Percentiles rank a stretch among this genome's conserved stretches.
phyloP scores from a whole-genome alignment of 2,797 vertebrate genomes.

The Paedocypris micromegethes region DNA sequence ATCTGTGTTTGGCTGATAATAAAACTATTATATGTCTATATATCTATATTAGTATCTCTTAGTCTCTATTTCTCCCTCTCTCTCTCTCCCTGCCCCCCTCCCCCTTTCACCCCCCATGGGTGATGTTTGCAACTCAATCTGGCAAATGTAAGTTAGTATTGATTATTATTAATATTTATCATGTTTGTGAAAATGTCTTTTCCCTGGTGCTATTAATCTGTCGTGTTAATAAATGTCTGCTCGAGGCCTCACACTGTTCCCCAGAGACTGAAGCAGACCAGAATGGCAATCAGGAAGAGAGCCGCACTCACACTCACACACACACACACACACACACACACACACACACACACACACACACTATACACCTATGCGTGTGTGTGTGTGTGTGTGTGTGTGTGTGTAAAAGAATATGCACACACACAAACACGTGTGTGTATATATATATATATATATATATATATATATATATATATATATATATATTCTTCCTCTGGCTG shows the following conservation, averaged over 20 bases:
- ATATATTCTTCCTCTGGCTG: too few species aligned
- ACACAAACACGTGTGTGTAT: too few species aligned
- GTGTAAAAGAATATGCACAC: neutral
- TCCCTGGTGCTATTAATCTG: conserved; percentile 83
- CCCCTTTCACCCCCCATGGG: conserved; percentile 51
- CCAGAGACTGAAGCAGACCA: conserved; percentile 60
- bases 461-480: too few species aligned
- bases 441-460: too few species aligned
- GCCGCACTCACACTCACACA: conserved; percentile 45
- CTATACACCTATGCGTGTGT: conserved; percentile 10
- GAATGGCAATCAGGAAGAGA: conserved; percentile 67
- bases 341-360: conserved; percentile 32
- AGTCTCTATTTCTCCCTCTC: conserved; percentile 14
- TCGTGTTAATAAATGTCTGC: conserved; percentile 79
- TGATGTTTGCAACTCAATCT: conserved; percentile 70
- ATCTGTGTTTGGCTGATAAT: too few species aligned
- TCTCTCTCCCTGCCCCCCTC: neutral
- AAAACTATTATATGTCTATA: too few species aligned
- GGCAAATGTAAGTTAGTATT: conserved; percentile 80
- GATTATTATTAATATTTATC: conserved; percentile 95
- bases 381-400: conserved; percentile 7
- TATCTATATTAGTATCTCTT: conserved; percentile 10
- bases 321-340: conserved; percentile 44
- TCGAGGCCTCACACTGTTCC: conserved; percentile 61
- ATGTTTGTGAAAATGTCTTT: conserved; percentile 78